Percentiles rank a stretch among this genome's conserved stretches.
Evolutionary conservation across 2,888 invertebrate genomes (phyloP).

Genomic region (Hyalella azteca): DNA sequence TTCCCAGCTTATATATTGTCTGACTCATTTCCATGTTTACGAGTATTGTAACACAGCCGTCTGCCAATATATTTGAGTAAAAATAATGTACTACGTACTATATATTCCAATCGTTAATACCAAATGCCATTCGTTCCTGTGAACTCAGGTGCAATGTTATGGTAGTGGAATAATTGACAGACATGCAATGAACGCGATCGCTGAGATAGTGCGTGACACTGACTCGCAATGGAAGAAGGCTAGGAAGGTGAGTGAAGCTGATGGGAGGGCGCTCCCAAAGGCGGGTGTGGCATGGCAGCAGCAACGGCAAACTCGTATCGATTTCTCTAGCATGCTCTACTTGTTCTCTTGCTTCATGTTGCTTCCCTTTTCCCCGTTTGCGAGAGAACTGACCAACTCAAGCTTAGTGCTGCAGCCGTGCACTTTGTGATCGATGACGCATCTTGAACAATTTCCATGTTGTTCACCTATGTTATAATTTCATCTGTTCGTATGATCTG

Average conservation of each 20-base stretch:
- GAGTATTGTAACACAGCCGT: no score
- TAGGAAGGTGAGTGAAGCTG: conserved; percentile 25
- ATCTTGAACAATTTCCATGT: no score
- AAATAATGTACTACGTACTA: no score
- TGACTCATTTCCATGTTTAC: no score
- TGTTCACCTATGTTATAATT: no score
- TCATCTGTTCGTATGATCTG: no score
- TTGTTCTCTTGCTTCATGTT: conserved; percentile 15
- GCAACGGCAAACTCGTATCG: conserved; percentile 30
- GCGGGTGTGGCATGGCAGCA: conserved; percentile 35
- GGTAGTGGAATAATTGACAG: background rate
- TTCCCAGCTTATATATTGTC: no score
- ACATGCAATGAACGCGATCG: background rate
- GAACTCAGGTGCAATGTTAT: no score
- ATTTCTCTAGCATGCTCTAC: conserved; percentile 32
- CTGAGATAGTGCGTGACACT: conserved; percentile 3
- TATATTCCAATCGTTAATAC: no score
- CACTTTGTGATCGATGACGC: conserved; percentile 23
- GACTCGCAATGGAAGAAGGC: background rate
- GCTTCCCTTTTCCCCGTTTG: conserved; percentile 22
- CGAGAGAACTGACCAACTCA: conserved; percentile 19
- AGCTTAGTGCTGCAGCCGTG: conserved; percentile 14
- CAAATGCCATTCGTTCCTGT: no score
- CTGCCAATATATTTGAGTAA: no score
- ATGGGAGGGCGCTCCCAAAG: background rate